Percentiles rank a stretch among this genome's conserved stretches.
phyloP scores from a whole-genome alignment of 64 coral and sea anemone species.

The Actinia equina region DNA sequence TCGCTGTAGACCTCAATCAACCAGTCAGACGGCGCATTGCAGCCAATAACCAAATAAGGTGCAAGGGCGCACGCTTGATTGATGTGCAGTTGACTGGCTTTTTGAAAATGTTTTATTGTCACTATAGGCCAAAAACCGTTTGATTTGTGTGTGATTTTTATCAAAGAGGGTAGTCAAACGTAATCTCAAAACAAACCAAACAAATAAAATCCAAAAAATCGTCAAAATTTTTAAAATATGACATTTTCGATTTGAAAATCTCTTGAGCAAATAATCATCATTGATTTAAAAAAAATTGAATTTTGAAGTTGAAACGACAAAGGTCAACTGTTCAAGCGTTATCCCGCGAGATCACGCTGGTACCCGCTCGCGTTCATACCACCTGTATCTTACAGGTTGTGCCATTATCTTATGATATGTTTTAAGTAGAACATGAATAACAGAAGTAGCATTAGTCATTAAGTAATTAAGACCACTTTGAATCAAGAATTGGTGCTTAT shows the following conservation, averaged over 20 bases:
- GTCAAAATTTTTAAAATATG: background rate
- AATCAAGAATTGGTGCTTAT: background rate
- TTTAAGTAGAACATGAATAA: constrained; percentile 3
- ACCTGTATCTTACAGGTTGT: background rate
- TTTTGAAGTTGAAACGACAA: constrained; percentile 2
- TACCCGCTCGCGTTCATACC: background rate
- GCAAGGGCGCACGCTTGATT: background rate
- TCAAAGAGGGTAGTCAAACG: background rate
- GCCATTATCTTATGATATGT: constrained; percentile 1
- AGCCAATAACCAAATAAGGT: constrained; percentile 38
- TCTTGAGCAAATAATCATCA: background rate
- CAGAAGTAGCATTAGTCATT: background rate
- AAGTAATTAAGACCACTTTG: background rate
- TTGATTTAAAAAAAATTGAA: background rate
- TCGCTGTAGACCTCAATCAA: background rate
- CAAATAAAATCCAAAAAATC: background rate
- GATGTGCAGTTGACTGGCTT: background rate
- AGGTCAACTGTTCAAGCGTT: constrained; percentile 12
- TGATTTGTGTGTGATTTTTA: background rate
- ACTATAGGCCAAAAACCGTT: background rate
- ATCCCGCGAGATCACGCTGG: constrained; percentile 13
- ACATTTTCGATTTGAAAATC: background rate
- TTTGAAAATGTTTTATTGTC: background rate
- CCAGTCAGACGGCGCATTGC: constrained; percentile 22
- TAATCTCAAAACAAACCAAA: background rate